A percentile compares a stretch with the other conserved stretches of the same genome.
Conservation (phyloP, 2,113 vertebrate genomes). For the Helogale parvula region DNA sequence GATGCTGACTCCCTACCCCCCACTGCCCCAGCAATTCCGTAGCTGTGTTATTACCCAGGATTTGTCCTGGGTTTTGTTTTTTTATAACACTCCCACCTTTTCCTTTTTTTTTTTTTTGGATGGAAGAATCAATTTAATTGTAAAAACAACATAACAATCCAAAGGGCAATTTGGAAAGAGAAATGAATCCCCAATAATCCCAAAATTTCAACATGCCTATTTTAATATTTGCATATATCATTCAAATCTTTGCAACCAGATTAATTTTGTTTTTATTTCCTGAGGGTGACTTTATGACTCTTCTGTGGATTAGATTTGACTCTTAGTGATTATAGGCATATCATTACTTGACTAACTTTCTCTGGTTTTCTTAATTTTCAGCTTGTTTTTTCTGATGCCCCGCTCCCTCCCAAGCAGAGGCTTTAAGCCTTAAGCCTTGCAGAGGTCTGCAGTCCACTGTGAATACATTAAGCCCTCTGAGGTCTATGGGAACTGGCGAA, state of each 20-base stretch:
- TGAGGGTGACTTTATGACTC: neutral
- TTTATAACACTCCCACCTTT: neutral
- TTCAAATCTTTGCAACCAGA: neutral
- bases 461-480: neutral
- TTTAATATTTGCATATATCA: neutral
- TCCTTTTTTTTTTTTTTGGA: neutral
- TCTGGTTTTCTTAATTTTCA: constrained; percentile 21
- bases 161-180: neutral
- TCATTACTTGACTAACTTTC: neutral
- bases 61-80: neutral
- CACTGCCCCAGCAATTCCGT: neutral
- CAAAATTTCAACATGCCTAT: neutral
- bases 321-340: neutral
- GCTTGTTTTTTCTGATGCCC: neutral
- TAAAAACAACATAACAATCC: neutral
- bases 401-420: neutral
- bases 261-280: neutral
- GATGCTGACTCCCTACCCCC: neutral
- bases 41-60: neutral
- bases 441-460: neutral
- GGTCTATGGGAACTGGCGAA: neutral
- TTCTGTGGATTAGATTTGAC: neutral
- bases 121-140: constrained; percentile 15
- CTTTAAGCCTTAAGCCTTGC: neutral
- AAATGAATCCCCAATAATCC: neutral